A percentile compares a stretch with the other conserved stretches of the same genome.
phyloP scores from a whole-genome alignment of 2,888 invertebrate genomes.

The Bembecia ichneumoniformis region DNA sequence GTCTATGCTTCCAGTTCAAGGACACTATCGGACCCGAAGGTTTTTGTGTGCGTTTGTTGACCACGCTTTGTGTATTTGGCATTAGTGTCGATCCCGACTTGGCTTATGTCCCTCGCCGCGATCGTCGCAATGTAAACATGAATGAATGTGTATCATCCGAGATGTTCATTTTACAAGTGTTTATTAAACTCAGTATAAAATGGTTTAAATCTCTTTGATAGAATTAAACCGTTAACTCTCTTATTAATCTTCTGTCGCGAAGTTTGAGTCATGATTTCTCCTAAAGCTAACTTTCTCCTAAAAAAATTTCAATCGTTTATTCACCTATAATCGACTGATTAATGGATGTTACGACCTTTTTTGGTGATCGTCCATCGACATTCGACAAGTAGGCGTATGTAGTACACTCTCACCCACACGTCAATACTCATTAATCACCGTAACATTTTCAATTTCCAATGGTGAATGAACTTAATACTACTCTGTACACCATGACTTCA shows the following conservation, averaged over 20 bases:
- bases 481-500: conserved; percentile 34
- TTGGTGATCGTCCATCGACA: conserved; percentile 35
- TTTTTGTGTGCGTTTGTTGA: conserved; percentile 46
- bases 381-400: conserved; percentile 42
- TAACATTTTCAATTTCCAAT: conserved; percentile 21
- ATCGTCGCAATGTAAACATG: conserved; percentile 38
- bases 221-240: too few species aligned
- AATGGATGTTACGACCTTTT: conserved; percentile 18
- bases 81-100: conserved; percentile 55
- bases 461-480: conserved; percentile 35
- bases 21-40: conserved; percentile 31
- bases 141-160: conserved; percentile 15
- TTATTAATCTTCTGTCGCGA: too few species aligned
- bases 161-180: not conserved
- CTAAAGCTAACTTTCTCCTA: not conserved
- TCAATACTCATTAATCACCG: conserved; percentile 51
- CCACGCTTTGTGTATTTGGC: conserved; percentile 58
- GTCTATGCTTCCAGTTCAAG: conserved; percentile 33
- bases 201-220: too few species aligned
- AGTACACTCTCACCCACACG: conserved; percentile 50
- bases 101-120: conserved; percentile 47
- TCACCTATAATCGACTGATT: conserved; percentile 6
- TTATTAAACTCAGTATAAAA: too few species aligned
- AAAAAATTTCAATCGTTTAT: conserved; percentile 7
- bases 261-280: not conserved